These are phyloP conservation scores for Sphecodes monilicornis DNA, from an alignment of 2,888 invertebrate genomes.

Conservation along the genomic window DNA sequence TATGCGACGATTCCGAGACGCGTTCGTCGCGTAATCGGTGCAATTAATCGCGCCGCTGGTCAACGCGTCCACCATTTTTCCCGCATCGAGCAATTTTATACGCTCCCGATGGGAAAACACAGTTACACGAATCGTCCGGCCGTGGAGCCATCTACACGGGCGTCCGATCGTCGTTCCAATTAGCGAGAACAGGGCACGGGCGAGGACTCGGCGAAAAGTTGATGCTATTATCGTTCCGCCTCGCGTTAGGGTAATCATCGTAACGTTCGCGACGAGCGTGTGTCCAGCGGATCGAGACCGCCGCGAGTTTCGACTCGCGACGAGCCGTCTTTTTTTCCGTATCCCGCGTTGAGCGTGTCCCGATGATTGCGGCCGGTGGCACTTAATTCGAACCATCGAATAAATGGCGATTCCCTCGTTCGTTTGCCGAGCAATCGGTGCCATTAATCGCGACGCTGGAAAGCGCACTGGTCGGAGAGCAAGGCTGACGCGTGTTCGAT, in stretches of 20 bases:
- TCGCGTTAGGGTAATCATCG: slow-evolving; percentile 31
- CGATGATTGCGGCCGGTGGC: slow-evolving; percentile 21
- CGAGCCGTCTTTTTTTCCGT: slow-evolving; percentile 31
- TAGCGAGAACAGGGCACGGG: slow-evolving; percentile 2
- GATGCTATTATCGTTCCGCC: neutral
- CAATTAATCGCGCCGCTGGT: slow-evolving; percentile 65
- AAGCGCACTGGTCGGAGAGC: slow-evolving; percentile 1
- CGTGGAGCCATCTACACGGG: neutral
- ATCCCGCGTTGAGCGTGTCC: slow-evolving; percentile 37
- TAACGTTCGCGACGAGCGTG: neutral
- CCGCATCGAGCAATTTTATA: neutral
- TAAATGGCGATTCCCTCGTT: slow-evolving; percentile 34
- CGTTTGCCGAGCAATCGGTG: slow-evolving; percentile 49
- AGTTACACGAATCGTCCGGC: neutral
- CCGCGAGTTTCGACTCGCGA: slow-evolving; percentile 16
- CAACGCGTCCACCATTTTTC: slow-evolving; percentile 37
- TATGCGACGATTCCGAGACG: slow-evolving; percentile 63
- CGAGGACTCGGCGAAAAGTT: slow-evolving; percentile 12
- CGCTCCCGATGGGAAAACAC: neutral
- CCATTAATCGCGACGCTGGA: slow-evolving; percentile 58
- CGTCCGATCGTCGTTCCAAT: slow-evolving; percentile 20
- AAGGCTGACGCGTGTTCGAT: neutral
- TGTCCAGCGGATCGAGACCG: slow-evolving; percentile 23
- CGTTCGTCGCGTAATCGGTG: slow-evolving; percentile 65
- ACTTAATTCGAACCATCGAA: slow-evolving; percentile 59